Conservation (phyloP, 2,888 invertebrate species). For the Athalia circularis region DNA sequence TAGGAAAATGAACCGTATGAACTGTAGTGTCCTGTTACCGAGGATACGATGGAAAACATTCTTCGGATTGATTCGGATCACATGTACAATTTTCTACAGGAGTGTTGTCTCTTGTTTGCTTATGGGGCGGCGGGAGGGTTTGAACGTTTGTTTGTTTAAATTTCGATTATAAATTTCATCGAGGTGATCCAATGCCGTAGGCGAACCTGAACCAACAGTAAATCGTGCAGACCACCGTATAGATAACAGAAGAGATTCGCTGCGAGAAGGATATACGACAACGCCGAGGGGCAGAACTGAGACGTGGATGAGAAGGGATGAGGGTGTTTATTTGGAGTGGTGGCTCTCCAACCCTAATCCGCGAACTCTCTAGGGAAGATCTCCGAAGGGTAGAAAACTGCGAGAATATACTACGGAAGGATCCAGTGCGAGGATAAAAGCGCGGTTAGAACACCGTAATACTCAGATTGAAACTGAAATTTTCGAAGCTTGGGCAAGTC, state of each 20-base stretch:
- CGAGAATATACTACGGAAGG: conserved; percentile 53
- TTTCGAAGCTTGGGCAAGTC: not conserved
- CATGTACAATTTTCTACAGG: not conserved
- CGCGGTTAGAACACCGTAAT: conserved; percentile 2
- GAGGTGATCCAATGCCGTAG: conserved; percentile 8
- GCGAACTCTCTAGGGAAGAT: conserved; percentile 65
- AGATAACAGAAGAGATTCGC: conserved; percentile 12
- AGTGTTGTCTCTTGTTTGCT: not conserved
- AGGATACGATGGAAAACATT: not conserved
- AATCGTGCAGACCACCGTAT: conserved; percentile 26
- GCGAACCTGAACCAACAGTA: not conserved
- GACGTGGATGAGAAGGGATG: conserved; percentile 30
- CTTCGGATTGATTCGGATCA: not conserved
- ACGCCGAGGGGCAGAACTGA: conserved; percentile 30
- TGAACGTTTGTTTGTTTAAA: conserved; percentile 4
- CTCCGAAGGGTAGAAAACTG: conserved; percentile 63
- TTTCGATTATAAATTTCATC: conserved; percentile 16
- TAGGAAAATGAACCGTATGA: not conserved
- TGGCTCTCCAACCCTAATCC: conserved; percentile 70
- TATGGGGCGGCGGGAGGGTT: not conserved
- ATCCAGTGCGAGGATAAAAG: conserved; percentile 19
- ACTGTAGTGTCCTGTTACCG: not conserved
- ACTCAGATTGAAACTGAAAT: not conserved
- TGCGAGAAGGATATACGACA: conserved; percentile 20
- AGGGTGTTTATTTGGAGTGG: conserved; percentile 72